A percentile compares a stretch with the other conserved stretches of the same genome.
phyloP scores from a whole-genome alignment of 2,888 invertebrate genomes.

The Eupithecia exiguata region DNA sequence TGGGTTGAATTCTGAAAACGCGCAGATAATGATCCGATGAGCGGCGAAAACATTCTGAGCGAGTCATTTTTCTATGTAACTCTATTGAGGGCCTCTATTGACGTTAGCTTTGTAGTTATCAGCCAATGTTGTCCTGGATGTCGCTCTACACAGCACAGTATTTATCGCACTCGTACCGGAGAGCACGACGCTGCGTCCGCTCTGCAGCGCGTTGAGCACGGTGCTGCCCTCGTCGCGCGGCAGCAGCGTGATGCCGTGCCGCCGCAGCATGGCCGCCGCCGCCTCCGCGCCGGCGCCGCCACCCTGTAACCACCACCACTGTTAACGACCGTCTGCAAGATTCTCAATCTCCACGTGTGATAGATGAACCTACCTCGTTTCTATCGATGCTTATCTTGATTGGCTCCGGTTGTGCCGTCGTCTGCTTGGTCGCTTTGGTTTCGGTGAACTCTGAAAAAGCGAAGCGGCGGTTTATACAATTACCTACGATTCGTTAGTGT shows the following conservation, averaged over 20 bases:
- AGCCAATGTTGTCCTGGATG: too few relatives aligned
- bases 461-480: background rate
- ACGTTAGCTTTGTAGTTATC: too few relatives aligned
- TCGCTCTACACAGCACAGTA: too few relatives aligned
- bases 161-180: conserved; percentile 75
- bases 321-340: background rate
- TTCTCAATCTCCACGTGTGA: background rate
- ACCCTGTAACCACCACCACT: conserved; percentile 1
- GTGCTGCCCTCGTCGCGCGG: conserved; percentile 88
- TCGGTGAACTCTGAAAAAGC: conserved; percentile 18
- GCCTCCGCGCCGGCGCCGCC: conserved; percentile 61
- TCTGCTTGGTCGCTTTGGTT: conserved; percentile 4
- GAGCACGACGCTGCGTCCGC: conserved; percentile 92
- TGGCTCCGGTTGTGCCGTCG: conserved; percentile 15
- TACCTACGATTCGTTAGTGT: background rate
- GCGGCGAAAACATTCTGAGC: too few relatives aligned
- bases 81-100: too few relatives aligned
- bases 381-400: conserved; percentile 28
- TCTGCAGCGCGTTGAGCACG: conserved; percentile 92
- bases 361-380: conserved; percentile 30
- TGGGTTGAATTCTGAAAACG: too few relatives aligned
- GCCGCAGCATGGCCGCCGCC: conserved; percentile 88
- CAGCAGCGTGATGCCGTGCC: conserved; percentile 94
- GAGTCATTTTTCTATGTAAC: too few relatives aligned
- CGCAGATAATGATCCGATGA: too few relatives aligned